Base-by-base conservation (phyloP, 2,888 invertebrate genomes). In the Hermaeophaga mercurialis region DNA sequence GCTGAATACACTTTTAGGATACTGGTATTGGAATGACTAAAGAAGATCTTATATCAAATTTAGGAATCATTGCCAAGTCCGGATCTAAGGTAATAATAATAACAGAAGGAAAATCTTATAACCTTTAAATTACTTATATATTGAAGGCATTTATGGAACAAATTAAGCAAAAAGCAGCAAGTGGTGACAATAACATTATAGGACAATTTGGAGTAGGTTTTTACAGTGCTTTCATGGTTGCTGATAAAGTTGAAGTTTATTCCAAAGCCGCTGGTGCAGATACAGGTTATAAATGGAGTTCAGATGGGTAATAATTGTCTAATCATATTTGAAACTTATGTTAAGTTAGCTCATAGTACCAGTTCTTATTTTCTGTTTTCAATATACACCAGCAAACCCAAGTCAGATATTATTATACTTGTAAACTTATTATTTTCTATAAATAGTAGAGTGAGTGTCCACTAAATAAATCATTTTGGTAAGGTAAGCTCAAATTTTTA, bases 141-240 rank as follows among this genome's bases (percentile, higher is more conserved):
- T 39, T 44, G 6, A 64, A 87, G 86, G 90, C 91, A 12, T 96
- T 96, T 72, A 78, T 96, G 62, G 90, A 96, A 73, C 85, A 94
- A 75, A 78, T 95, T 18, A 88, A 91, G 73, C 82, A 85, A 45
- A 84, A 87, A 67, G 69, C 73, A 54, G 81, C 84, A 34, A 78
- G 81, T 3, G 80, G 82, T 1, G 85, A 86, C 8, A 85, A 84
- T 64, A 87, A 89, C 61, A 94, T 96, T 48, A 96, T 96, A 74
- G 96, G 97, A 2, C 96, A 98, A 77, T 98, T 98, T 81, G 98
- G 97, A 64, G 98, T 98, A 12, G 98, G 97, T 1, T 98, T 98
- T 78, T 98, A 98, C 77, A 96, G 97, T 9, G 89, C 91, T 0
- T 98, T 98, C 75, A 97, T 98, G 94, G 97, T 97, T 2, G 95